Evolutionary conservation across 2,888 invertebrate species (phyloP), one percentile per base, ranked within the genome.

Genomic region (Phengaris alcon): DNA sequence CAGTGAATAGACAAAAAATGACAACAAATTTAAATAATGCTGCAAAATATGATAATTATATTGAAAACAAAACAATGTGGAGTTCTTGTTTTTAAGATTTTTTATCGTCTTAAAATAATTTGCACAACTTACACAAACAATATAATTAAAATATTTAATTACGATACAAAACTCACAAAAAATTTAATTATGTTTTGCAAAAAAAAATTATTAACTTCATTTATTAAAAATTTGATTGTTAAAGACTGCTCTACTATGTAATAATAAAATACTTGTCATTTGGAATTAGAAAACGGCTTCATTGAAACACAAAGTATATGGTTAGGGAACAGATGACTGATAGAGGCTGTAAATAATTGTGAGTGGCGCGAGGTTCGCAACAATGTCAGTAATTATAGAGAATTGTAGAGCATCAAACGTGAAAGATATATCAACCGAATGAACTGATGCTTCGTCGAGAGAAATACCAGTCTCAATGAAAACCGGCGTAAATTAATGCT

Each of bases 341-440:
- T 77, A 12, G 44, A 10, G 76, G 73, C 51, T 69, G 75, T 75
- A 77, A 78, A 78, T 77, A 74, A 76, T 75, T 75, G 73, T 48
- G 76, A 69, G 75, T 74, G 22, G 74, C 74, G 55, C 55, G 74
- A 75, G 75, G 76, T 59, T 75, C 15, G 78, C 77, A 78, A 82
- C 81, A 79, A 77, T 79, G 81, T 81, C 75, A 74, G 73, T 77
- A 78, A 80, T 78, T 79, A 75, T 77, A 73, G 74, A 59, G 59
- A 78, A 79, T 78, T 79, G 76, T 77, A 70, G 75, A 64, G 64
- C 74, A 78, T 79, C 75, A 76, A 75, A 74, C 54, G 44, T 69
- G 13, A 77, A 77, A 74, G 69, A 75, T 77, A 68, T 64, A 77
- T 78, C 74, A 78, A 77, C 13, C 75, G 73, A 22, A 75, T 75